A percentile compares a stretch with the other conserved stretches of the same genome.
phyloP scores from a whole-genome alignment of 2,888 invertebrate species.

The Drosophila algonquin region DNA sequence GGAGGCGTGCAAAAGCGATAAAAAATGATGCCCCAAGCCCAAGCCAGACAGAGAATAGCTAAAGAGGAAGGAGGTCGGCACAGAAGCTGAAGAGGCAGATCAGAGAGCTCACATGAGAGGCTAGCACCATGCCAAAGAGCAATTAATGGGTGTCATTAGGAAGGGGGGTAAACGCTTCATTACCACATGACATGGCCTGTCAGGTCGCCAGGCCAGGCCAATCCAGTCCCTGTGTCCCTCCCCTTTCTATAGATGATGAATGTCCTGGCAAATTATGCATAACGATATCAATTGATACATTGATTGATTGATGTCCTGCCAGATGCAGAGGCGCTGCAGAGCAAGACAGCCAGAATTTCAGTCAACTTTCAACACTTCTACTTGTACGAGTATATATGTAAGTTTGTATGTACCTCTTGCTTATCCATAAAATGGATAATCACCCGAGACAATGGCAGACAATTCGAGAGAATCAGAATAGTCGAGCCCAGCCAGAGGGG shows the following conservation, averaged over 20 bases:
- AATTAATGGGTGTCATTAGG: conserved; percentile 48
- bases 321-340: background rate
- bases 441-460: conserved; percentile 24
- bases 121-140: conserved; percentile 23
- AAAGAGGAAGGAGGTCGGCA: background rate
- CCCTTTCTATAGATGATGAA: conserved; percentile 28
- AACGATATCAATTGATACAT: conserved; percentile 51
- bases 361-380: conserved; percentile 3
- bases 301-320: conserved; percentile 54
- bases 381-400: background rate
- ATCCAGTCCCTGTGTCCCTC: background rate
- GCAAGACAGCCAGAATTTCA: no score
- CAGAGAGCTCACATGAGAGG: background rate
- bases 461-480: background rate
- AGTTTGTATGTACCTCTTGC: background rate
- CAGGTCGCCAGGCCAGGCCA: background rate
- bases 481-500: no score
- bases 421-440: conserved; percentile 14
- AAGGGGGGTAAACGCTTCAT: conserved; percentile 25
- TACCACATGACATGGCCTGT: conserved; percentile 27
- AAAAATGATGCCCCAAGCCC: conserved; percentile 57
- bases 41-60: background rate
- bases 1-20: conserved; percentile 63
- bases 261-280: conserved; percentile 38
- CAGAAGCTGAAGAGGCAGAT: conserved; percentile 11